Conservation (phyloP, 92 coral and sea anemone species). For the Isaurus tuberculatus region DNA sequence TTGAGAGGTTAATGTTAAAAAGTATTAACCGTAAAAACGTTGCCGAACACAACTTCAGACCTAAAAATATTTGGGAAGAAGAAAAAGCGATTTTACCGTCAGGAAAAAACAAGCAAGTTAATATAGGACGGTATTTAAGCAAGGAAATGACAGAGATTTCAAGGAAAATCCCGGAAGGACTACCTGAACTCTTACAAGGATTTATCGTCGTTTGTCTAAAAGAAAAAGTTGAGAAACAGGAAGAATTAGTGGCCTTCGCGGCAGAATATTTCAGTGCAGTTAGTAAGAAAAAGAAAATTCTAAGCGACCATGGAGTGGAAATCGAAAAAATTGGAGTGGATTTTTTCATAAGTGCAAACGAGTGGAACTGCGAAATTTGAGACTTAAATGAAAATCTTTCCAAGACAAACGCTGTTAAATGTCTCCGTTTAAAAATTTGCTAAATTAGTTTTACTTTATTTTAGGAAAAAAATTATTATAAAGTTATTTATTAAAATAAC, state of each 20-base stretch:
- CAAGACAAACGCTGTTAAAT: not conserved
- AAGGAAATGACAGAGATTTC: conserved; percentile 46
- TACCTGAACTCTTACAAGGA: conserved; percentile 89
- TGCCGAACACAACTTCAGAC: not conserved
- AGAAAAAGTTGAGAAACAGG: conserved; percentile 72
- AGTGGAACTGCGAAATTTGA: conserved; percentile 78
- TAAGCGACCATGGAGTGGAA: conserved; percentile 79
- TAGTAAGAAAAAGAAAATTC: conserved; percentile 57
- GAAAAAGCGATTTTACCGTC: no score
- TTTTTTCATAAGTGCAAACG: conserved; percentile 69
- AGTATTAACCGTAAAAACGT: not conserved
- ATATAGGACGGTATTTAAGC: no score
- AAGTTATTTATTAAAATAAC: no score
- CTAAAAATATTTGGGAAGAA: no score
- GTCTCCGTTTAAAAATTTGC: no score
- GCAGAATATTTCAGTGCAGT: conserved; percentile 74
- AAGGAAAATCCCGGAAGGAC: conserved; percentile 77
- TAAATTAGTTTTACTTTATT: no score
- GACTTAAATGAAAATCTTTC: not conserved
- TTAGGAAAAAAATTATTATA: no score
- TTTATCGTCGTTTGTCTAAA: conserved; percentile 82
- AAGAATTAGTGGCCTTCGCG: conserved; percentile 79
- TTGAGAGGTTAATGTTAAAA: no score
- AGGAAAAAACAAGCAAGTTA: not conserved
- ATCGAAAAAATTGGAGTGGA: conserved; percentile 73